A percentile compares a stretch with the other conserved stretches of the same genome.
These are phyloP conservation scores for Pachyuromys duprasi DNA, from an alignment of 2,797 vertebrate genomes.

Conservation along the genomic window DNA sequence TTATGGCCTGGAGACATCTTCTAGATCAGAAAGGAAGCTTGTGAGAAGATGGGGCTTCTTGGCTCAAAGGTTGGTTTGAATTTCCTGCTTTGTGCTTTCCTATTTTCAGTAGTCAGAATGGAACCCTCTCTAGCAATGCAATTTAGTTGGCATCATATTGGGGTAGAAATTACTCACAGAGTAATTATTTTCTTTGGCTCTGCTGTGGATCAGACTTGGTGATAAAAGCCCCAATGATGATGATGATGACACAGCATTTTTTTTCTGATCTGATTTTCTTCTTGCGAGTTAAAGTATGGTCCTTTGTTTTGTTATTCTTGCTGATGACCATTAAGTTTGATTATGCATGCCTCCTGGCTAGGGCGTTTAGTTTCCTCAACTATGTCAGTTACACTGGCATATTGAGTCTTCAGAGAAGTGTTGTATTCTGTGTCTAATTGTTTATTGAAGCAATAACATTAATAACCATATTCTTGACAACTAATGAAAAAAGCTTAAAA, in stretches of 20 bases:
- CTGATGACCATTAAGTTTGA: constrained; percentile 61
- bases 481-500: constrained; percentile 36
- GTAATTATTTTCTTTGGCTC: constrained; percentile 71
- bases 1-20: not conserved
- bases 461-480: constrained; percentile 41
- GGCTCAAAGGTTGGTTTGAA: not conserved
- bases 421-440: constrained; percentile 54
- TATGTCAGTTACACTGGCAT: constrained; percentile 40
- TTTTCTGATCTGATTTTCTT: not conserved
- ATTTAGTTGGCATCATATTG: constrained; percentile 61
- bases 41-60: not conserved
- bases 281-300: not conserved
- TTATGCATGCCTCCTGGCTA: constrained; percentile 35
- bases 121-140: constrained; percentile 7
- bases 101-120: not conserved
- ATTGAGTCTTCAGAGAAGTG: constrained; percentile 66
- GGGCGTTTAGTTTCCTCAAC: constrained; percentile 61
- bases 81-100: constrained; percentile 39
- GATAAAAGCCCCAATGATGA: constrained; percentile 67
- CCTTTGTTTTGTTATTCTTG: constrained; percentile 51
- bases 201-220: constrained; percentile 41
- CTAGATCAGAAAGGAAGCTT: not conserved
- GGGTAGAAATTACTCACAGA: constrained; percentile 58
- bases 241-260: constrained; percentile 65
- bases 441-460: constrained; percentile 62